Conservation (phyloP, 2,888 invertebrate genomes). For the Orthosia cruda region DNA sequence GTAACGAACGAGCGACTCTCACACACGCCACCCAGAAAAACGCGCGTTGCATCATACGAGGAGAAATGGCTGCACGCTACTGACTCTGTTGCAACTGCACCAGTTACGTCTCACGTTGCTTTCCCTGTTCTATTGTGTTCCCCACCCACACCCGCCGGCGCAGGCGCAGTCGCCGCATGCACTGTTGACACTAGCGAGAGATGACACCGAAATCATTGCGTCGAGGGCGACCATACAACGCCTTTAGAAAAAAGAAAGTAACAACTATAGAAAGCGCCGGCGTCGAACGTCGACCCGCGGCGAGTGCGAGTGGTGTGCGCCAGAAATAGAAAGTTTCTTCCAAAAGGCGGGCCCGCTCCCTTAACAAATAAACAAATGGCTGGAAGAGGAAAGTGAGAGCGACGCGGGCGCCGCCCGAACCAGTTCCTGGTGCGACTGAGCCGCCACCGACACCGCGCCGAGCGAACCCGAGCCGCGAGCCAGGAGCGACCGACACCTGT, state of each 20-base stretch:
- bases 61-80: conserved; percentile 91
- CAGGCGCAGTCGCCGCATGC: conserved; percentile 58
- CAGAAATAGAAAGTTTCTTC: conserved; percentile 91
- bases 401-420: conserved; percentile 82
- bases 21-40: conserved; percentile 88
- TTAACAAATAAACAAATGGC: conserved; percentile 89
- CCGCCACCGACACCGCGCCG: conserved; percentile 57
- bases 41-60: conserved; percentile 89
- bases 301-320: conserved; percentile 86
- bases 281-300: conserved; percentile 88
- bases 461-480: conserved; percentile 40
- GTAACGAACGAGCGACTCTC: conserved; percentile 90
- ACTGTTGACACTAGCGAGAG: conserved; percentile 71
- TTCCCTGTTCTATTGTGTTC: conserved; percentile 87
- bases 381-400: conserved; percentile 90
- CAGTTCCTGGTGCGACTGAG: conserved; percentile 77
- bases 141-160: conserved; percentile 69
- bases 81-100: conserved; percentile 87
- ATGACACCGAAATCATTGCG: conserved; percentile 80
- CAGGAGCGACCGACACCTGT: conserved; percentile 71
- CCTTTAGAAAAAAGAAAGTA: conserved; percentile 90
- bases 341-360: conserved; percentile 86
- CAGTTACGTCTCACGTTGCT: conserved; percentile 84
- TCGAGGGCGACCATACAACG: conserved; percentile 77
- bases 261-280: conserved; percentile 89